Evolutionary conservation across 2,888 invertebrate genomes (phyloP).

Genomic region (Liodrosophila aerea): DNA sequence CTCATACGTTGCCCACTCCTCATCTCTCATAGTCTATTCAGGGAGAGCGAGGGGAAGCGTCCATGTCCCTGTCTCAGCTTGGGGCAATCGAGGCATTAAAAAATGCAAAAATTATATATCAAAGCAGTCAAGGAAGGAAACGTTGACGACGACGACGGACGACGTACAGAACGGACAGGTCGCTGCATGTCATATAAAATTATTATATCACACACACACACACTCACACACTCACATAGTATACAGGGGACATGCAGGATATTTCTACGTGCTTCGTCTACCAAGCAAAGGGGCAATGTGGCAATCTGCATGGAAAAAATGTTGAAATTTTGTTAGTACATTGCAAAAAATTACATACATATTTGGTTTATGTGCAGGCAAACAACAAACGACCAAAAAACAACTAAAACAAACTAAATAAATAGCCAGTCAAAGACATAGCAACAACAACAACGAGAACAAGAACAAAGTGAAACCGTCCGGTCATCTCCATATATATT

Average conservation of each 20-base stretch:
- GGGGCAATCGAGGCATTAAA: slow-evolving; percentile 76
- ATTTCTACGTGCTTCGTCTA: slow-evolving; percentile 69
- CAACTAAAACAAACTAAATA: slow-evolving; percentile 9
- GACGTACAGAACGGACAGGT: slow-evolving; percentile 37
- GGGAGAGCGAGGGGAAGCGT: too few species aligned
- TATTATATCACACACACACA: slow-evolving; percentile 67
- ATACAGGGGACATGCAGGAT: slow-evolving; percentile 60
- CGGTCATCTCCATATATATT: too few species aligned
- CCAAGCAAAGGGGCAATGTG: slow-evolving; percentile 41
- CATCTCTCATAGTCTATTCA: background rate
- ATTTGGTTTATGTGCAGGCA: slow-evolving; percentile 61
- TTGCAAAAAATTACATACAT: slow-evolving; percentile 75
- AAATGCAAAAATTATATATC: slow-evolving; percentile 77
- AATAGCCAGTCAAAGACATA: slow-evolving; percentile 18
- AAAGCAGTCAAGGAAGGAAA: slow-evolving; percentile 61
- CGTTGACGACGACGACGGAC: slow-evolving; percentile 35
- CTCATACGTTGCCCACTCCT: background rate
- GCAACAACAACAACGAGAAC: slow-evolving; percentile 7
- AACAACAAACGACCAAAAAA: slow-evolving; percentile 10
- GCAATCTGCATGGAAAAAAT: slow-evolving; percentile 48
- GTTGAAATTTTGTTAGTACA: slow-evolving; percentile 73
- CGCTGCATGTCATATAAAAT: slow-evolving; percentile 75
- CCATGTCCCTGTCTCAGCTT: slow-evolving; percentile 35
- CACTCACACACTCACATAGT: slow-evolving; percentile 12
- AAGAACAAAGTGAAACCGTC: background rate